Conservation (phyloP, 2,888 invertebrate species). For the Xestia xanthographa region DNA sequence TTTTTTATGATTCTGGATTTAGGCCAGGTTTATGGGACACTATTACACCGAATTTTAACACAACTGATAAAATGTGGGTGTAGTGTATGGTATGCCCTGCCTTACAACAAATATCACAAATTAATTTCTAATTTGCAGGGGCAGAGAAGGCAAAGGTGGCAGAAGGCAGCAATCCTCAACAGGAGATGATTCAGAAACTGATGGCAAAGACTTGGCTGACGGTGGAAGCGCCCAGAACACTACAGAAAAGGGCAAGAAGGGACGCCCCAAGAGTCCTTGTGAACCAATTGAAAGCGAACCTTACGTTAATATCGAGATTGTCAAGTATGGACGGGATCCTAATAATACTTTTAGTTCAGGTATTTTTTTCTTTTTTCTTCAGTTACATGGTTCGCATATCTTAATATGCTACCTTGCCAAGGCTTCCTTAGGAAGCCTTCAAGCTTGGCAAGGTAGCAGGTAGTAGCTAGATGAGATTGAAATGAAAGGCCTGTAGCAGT, state of each 20-base stretch:
- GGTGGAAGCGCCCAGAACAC: constrained; percentile 73
- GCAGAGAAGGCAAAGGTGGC: constrained; percentile 86
- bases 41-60: background rate
- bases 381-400: too few species aligned
- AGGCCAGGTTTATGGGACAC: background rate
- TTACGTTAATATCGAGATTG: constrained; percentile 92
- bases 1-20: background rate
- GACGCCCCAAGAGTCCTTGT: constrained; percentile 92
- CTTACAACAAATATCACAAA: background rate
- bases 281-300: constrained; percentile 92
- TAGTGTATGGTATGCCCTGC: background rate
- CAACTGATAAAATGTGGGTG: background rate
- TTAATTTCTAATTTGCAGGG: constrained; percentile 70
- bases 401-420: too few species aligned
- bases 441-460: background rate
- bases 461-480: background rate
- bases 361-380: constrained; percentile 61
- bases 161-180: constrained; percentile 77
- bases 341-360: constrained; percentile 94
- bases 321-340: constrained; percentile 93
- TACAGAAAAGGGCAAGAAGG: constrained; percentile 85
- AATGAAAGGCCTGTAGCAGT: background rate
- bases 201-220: constrained; percentile 71
- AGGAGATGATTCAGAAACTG: constrained; percentile 73
- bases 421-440: background rate